Base-by-base conservation (phyloP, 2,113 vertebrate genomes). In the Erinaceus europaeus region DNA sequence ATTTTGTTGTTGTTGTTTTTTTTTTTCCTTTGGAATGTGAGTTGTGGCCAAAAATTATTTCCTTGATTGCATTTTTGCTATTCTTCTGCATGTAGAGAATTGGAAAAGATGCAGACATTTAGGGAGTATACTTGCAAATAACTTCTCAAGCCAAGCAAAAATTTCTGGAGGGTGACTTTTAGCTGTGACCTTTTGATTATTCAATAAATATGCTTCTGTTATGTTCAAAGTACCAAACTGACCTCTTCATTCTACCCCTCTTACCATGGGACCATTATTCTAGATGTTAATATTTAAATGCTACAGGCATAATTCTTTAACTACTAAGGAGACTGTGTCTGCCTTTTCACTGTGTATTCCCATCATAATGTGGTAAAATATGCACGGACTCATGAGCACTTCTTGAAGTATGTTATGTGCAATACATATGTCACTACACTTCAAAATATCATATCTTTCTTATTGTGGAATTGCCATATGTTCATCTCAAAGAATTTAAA, bases 1-100 rank as follows among this genome's bases (percentile, higher is more conserved):
- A 94, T 94, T 94, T 92, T 93, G 93, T 90, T 95, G 82, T 92
- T 95, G 85, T 94, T 96, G 86, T 93, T 96, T 94, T 93, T 94
- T 93, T 96, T 94, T 93, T 94, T 88, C 72, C 83, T 94, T 80
- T 91, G 94, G 94, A 95, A 96, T 95, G 94, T 90, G 75, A 81
- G 21, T 69, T 87, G 90, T 89, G 92, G 89, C 91, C 85, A 92
- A 85, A 79, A 89, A 94, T 94, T 91, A 87, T 83, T 93, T 92
- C 62, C 79, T 29, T 25, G 62, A 84, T 86, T 94, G 61, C 81
- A 90, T 91, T 92, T 93, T 94, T 88, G 75, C 42, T 79, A 48
- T 76, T 21, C 62, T 12, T 90, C 14, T 89, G 59, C 46, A 86
- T 93, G 85, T 79, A 75, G 46, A 72, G 82, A 76, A 18, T 83